Base-by-base conservation (phyloP, 2,113 vertebrate species). In the Perccottus glenii region DNA sequence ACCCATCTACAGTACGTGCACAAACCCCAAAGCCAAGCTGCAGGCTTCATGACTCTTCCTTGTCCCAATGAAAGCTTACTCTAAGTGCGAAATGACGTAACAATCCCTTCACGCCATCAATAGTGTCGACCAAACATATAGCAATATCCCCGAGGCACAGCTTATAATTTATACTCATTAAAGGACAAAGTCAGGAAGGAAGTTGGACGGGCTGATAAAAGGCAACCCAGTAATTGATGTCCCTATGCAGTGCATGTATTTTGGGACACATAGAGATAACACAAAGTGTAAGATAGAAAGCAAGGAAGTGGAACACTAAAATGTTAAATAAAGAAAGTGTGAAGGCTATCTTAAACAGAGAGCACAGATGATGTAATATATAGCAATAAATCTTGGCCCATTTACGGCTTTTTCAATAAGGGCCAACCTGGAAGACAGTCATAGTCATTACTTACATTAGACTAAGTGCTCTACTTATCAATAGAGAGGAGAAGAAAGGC, bases 121-220 rank as follows among this genome's bases (percentile, higher is more conserved):
- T 56, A 9, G n/a, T 19, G 67, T 72, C 14, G 33, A 60, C 38
- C 50, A 51, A 49, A 73, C 47, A 55, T 16, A 45, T 42, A 61
- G 46, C 59, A 27, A 27, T 49, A 59, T 19, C 67, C 80, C 74
- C 62, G 70, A 63, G 75, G 86, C 78, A 50, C 53, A 81, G 43
- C 80, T 85, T 82, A 86, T 87, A 62, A 78, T 61, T 86, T 82
- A 82, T 89, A 89, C 82, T 80, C 46, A 77, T 58, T 79, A 81
- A 61, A 82, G 61, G 15, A 71, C 56, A 50, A 44, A 19, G 32
- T 55, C 12, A 8, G 33, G 32, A 55, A 55, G 52, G 35, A 55
- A 55, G 11, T 38, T 55, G 52, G 8, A 38, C 6, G 19, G 11
- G 9, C 16, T 32, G 8, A 51, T 11, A 11, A 51, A 32, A 32